phyloP scores from a whole-genome alignment of 2,797 vertebrate species.

The Pipistrellus kuhlii region DNA sequence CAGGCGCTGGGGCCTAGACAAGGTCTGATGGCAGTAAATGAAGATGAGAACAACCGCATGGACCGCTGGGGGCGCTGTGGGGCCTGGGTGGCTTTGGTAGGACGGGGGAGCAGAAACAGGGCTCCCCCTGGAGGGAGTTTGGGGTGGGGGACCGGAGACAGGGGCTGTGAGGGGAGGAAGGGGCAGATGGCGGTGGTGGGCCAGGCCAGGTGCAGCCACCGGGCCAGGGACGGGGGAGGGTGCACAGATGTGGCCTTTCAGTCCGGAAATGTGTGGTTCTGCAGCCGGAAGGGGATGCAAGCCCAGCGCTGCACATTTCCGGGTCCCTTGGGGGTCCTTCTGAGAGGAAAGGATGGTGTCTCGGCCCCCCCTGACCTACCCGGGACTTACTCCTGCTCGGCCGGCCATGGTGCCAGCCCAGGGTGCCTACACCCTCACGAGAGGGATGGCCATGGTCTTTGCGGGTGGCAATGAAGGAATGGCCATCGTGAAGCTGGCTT shows the following conservation, averaged over 20 bases:
- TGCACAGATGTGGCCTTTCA: constrained; percentile 24
- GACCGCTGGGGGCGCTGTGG: neutral
- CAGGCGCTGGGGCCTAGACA: neutral
- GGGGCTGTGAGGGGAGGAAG: neutral
- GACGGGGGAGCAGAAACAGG: neutral
- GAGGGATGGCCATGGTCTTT: neutral
- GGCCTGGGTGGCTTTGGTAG: neutral
- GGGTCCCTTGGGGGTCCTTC: neutral
- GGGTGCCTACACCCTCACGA: neutral
- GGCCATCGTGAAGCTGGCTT: fast-evolving
- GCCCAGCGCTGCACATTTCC: constrained; percentile 59
- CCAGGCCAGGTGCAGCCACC: neutral
- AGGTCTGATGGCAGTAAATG: neutral
- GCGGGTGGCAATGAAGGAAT: neutral
- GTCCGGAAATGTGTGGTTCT: neutral
- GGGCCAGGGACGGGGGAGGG: neutral
- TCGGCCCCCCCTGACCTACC: neutral
- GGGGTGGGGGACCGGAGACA: neutral
- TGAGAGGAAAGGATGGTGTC: constrained; percentile 47
- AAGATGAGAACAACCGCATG: neutral
- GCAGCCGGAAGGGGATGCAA: neutral
- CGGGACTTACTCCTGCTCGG: constrained; percentile 23
- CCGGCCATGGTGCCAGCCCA: neutral
- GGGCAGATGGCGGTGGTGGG: neutral
- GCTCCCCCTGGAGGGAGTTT: neutral